Evolutionary conservation across 2,888 invertebrate genomes (phyloP), one percentile per base, ranked within the genome.

Genomic region (Diaprepes abbreviatus): DNA sequence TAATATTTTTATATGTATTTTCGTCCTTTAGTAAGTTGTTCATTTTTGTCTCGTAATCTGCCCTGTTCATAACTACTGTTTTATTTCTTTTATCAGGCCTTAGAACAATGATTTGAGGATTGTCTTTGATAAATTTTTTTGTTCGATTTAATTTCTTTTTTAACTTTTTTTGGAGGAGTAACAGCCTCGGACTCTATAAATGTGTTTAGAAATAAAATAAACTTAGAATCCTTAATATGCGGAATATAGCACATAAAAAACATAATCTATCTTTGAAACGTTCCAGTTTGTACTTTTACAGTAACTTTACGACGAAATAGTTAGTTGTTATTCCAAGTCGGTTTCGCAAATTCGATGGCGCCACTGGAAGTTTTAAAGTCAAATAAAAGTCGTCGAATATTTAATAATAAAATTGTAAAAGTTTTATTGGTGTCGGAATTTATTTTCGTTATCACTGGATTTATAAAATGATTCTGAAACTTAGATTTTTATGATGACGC

Each of bases 341-440:
- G 16, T 28, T 50, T 28, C 2, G 28, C 14, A 28, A 28, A 28
- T 50, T 28, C 14, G 9, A 50, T 28, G 48, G 48, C 48, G 48
- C 48, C 48, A 50, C 28, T 16, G 16, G 28, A n/a, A 9, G 14
- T 31, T 10, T 50, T 50, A 50, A 50, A 50, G 28, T 24, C 57
- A 24, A 38, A 57, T 57, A 57, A 57, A 57, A 36, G 9, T 40
- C 36, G 12, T 57, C 24, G 57, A 57, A 57, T 55, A 55, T 55
- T 55, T 55, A 55, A 36, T 40, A 57, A 57, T 40, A 38, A 57
- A 57, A 57, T 57, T 57, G n/a, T 40, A 57, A 57, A 57, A 57
- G 21, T 57, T 57, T 57, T 57, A 57, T 38, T 57, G 21, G 40
- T 40, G n/a, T 38, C 24, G 36, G 57, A 40, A 40, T 57, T 50